Base-by-base conservation (phyloP, 2,888 invertebrate species). In the Globia sparganii region DNA sequence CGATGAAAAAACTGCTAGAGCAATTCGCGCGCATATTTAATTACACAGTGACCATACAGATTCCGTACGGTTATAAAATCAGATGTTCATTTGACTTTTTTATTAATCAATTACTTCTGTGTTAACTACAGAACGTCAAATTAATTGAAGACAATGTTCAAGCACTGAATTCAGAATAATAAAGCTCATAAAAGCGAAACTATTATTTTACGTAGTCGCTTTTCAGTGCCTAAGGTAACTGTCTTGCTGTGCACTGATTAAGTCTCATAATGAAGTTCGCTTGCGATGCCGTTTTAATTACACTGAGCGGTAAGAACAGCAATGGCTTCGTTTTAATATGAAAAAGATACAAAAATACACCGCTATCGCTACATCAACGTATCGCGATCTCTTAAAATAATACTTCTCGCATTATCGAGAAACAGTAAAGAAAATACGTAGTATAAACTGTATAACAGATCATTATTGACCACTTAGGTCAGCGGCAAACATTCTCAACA, bases 391-490 rank as follows among this genome's bases (percentile, higher is more conserved):
- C 81, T 87, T 87, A 87, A 89, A 91, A 89, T 88, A 88, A 88
- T 88, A 89, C 70, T 84, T 84, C 85, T 85, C 75, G 78, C 81
- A 88, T 90, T 92, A 93, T 92, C 90, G 87, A 90, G 89, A 91
- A 92, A 91, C 91, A 90, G 91, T 91, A 91, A 92, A 91, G 91
- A 94, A 93, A 93, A 94, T 93, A 92, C 90, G 91, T 90, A 91
- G 91, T 92, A 93, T 92, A 92, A 91, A 93, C 91, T 92, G 93
- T 93, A 94, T 94, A 95, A 94, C 94, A 95, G 94, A 96, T 95
- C 95, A 96, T 96, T 95, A 95, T 94, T 95, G 95, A 94, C 94
- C 94, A 95, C 95, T 96, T 94, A 93, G 95, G 95, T 95, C 95
- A 95, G 92, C 94, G 92, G 94, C 95, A 94, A 95, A 95, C 96